Base-by-base conservation (phyloP, 2,797 vertebrate genomes). In the Spatula clypeata region DNA sequence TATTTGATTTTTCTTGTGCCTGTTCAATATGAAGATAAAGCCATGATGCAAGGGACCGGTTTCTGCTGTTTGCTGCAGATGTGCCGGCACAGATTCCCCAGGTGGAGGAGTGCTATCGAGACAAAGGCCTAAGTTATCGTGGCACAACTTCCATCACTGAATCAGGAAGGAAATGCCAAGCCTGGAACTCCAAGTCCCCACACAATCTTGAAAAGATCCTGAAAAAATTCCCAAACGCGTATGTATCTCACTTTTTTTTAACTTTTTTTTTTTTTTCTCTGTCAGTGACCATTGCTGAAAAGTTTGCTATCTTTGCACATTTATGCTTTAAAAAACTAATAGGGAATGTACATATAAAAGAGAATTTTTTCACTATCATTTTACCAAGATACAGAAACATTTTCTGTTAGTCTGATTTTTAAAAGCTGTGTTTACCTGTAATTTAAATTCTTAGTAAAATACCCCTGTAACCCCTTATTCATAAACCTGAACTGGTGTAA, bases 131-230 rank as follows among this genome's bases (percentile, higher is more conserved):
- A 34, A 98, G 42, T 17, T 99, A 99, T 17, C 99, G 99, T 9
- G 99, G 99, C 17, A 98, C 98, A 20, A 97, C 97, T 1, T 99
- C 99, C 6, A 95, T 98, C 90, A 99, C 99, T 8, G 60, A 97
- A 88, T 99, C 99, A 0, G 99, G 99, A 49, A 99, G 98, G 96
- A 99, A 98, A 94, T 99, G 99, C 90, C 99, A 99, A 55, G 74
- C 96, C 53, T 99, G 99, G 99, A 98, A 66, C 51, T 98, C 99
- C 17, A 98, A 98, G 98, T 89, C 17, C 15, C 99, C 99, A 32
- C 99, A 99, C 77, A 73, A 0, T 3, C 99, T 99, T 40, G 0
- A 2, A 11, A 99, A 99, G 97, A 99, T 98, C 15, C 98, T 99
- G 1, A 89, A 93, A 36, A 47, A 1, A 1, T 98, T 86, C 88